phyloP scores from a whole-genome alignment of 30 jellyfish, hydroid and myxozoan species.

The Hydractinia symbiolongicarpus region DNA sequence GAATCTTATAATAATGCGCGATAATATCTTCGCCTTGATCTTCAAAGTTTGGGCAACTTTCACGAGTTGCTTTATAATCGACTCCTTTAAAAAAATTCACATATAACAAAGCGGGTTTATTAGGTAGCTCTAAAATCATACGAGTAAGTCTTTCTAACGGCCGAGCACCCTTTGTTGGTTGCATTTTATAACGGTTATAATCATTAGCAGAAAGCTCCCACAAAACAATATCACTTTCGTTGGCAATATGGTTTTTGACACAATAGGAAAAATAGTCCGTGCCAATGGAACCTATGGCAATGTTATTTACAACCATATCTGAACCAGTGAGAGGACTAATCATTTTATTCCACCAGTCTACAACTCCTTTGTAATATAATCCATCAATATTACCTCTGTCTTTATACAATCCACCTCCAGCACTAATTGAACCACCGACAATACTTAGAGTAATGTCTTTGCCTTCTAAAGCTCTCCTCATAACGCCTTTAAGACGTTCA shows the following conservation, averaged over 20 bases:
- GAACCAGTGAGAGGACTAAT: slow-evolving; percentile 95
- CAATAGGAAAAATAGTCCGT: slow-evolving; percentile 94
- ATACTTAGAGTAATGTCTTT: slow-evolving; percentile 77
- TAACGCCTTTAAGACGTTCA: slow-evolving; percentile 78
- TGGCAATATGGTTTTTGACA: slow-evolving; percentile 62
- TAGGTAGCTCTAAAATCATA: slow-evolving; percentile 75
- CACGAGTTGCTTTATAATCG: slow-evolving; percentile 69
- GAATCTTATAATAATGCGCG: slow-evolving; percentile 88
- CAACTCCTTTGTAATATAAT: slow-evolving; percentile 86
- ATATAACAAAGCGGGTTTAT: slow-evolving; percentile 76
- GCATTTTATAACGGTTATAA: slow-evolving; percentile 72
- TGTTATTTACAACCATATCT: slow-evolving; percentile 78
- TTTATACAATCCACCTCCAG: slow-evolving; percentile 98
- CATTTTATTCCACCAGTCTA: slow-evolving; percentile 96
- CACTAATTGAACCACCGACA: slow-evolving; percentile 98
- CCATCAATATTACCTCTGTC: slow-evolving; percentile 95
- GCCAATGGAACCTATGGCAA: slow-evolving; percentile 96
- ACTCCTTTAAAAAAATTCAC: slow-evolving; percentile 95
- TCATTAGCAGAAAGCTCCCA: slow-evolving; percentile 98
- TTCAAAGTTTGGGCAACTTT: slow-evolving; percentile 86
- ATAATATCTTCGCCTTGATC: slow-evolving; percentile 95
- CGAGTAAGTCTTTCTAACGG: slow-evolving; percentile 95
- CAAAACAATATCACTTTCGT: slow-evolving; percentile 59
- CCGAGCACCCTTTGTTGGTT: slow-evolving; percentile 95
- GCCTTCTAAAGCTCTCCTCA: slow-evolving; percentile 89